Conservation (phyloP, 2,888 invertebrate genomes). For the Margaritifera margaritifera region DNA sequence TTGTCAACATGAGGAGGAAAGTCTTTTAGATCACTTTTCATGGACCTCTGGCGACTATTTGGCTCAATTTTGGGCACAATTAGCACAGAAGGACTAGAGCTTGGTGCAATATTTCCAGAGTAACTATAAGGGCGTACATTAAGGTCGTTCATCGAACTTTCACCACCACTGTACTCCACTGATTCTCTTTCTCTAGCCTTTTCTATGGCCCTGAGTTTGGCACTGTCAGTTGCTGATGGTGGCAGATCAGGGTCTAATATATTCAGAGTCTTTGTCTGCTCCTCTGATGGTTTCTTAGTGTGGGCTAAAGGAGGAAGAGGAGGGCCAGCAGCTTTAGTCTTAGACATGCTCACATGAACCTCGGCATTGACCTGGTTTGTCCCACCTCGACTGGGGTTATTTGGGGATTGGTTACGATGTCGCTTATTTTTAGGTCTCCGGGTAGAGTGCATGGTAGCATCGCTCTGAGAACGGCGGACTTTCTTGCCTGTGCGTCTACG, state of each 20-base stretch:
- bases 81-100: too few relatives aligned
- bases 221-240: slow-evolving; percentile 48
- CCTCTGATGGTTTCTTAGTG: slow-evolving; percentile 12
- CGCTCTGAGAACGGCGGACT: slow-evolving; percentile 39
- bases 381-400: too few relatives aligned
- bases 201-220: slow-evolving; percentile 50
- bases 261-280: slow-evolving; percentile 14
- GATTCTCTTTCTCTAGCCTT: slow-evolving; percentile 31
- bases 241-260: slow-evolving; percentile 24
- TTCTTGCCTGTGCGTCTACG: slow-evolving; percentile 35
- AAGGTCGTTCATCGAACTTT: slow-evolving; percentile 15
- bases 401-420: slow-evolving; percentile 33
- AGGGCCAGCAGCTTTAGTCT: too few relatives aligned
- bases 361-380: slow-evolving; percentile 16
- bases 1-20: slow-evolving; percentile 10
- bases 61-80: too few relatives aligned
- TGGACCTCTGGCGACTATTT: neutral
- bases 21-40: slow-evolving; percentile 1
- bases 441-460: slow-evolving; percentile 39
- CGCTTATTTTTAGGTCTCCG: slow-evolving; percentile 34
- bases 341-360: slow-evolving; percentile 11
- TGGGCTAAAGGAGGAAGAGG: slow-evolving; percentile 14
- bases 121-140: slow-evolving; percentile 32
- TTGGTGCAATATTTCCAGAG: slow-evolving; percentile 15
- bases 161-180: slow-evolving; percentile 17